phyloP scores from a whole-genome alignment of 2,113 vertebrate genomes.

The Nesoenas mayeri region DNA sequence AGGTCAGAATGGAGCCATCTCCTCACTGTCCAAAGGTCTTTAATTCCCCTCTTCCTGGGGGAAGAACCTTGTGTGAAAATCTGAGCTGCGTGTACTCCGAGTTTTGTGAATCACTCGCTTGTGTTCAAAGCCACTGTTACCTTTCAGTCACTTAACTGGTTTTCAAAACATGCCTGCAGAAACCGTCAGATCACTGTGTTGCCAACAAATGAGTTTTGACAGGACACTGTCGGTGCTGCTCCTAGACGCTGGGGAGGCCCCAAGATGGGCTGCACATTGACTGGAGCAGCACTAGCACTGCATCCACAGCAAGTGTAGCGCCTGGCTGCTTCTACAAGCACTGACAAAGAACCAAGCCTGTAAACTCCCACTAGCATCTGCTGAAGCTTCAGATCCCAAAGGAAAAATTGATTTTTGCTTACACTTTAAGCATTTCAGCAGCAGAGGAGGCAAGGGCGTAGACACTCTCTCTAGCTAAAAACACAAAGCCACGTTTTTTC shows the following conservation, averaged over 20 bases:
- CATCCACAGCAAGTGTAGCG: neutral
- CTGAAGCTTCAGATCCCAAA: conserved; percentile 5
- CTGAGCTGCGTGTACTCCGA: neutral
- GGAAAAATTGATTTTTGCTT: conserved; percentile 35
- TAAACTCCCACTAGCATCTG: conserved; percentile 54
- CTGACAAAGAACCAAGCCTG: neutral
- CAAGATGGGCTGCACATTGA: neutral
- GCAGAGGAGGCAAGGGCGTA: conserved; percentile 4
- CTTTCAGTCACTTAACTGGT: neutral
- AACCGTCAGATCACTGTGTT: neutral
- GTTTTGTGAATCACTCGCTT: neutral
- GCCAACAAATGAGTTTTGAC: conserved; percentile 25
- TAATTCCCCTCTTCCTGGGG: neutral
- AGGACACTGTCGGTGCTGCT: neutral
- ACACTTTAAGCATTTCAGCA: neutral
- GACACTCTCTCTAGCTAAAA: neutral
- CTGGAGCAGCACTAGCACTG: neutral
- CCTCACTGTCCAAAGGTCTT: neutral
- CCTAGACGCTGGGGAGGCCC: neutral
- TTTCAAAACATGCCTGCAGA: conserved; percentile 5
- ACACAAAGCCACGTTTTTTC: neutral
- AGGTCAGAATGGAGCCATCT: neutral
- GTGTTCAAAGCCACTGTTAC: conserved; percentile 7
- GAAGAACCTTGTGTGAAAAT: neutral
- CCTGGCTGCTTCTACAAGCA: conserved; percentile 19